Evolutionary conservation across 2,888 invertebrate genomes (phyloP), one percentile per base, ranked within the genome.

Genomic region (Boloria euphrosyne): DNA sequence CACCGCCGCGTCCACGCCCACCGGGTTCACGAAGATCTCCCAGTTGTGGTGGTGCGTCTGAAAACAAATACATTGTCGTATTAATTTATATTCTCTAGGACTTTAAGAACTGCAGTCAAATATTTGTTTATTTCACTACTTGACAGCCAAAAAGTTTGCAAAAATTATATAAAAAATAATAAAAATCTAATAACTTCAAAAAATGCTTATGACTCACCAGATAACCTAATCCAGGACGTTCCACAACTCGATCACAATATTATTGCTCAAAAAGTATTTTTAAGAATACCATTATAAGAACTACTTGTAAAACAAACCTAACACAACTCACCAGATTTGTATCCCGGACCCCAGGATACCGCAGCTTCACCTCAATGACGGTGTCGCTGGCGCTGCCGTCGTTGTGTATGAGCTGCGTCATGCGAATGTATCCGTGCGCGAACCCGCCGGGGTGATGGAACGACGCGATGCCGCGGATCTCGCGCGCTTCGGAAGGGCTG

Each of bases 381-480:
- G 98, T 98, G 76, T 98, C 98, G 80, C 98, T 97, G 77, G 95
- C 93, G 75, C 96, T 96, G 59, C 96, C 96, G 84, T 98, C 98
- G 73, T 93, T 94, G 85, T 98, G 96, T n/a, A 97, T 93, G 27
- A 98, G 92, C 89, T 98, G 98, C 13, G 96, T 96, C 95, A 98
- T 94, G 83, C 96, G 93, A 62, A 98, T 93, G 81, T 96, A 97
- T 4, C 98, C 98, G 84, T 94, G 95, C 0, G 97, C 96, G 85
- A 95, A 97, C 0, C 98, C 97, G 16, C 93, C 92, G 0, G 97
- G 97, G 92, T 98, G 96, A 89, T 98, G 97, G 86, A 98, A 98
- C 0, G 97, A 97, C 1, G 97, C 98, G 68, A 97, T 96, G 3
- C 95, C 98, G 66, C 97, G 93, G 55, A 97, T 91, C 89, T 98